Conservation (phyloP, 2,888 invertebrate species). For the Hemistola chrysoprasaria region DNA sequence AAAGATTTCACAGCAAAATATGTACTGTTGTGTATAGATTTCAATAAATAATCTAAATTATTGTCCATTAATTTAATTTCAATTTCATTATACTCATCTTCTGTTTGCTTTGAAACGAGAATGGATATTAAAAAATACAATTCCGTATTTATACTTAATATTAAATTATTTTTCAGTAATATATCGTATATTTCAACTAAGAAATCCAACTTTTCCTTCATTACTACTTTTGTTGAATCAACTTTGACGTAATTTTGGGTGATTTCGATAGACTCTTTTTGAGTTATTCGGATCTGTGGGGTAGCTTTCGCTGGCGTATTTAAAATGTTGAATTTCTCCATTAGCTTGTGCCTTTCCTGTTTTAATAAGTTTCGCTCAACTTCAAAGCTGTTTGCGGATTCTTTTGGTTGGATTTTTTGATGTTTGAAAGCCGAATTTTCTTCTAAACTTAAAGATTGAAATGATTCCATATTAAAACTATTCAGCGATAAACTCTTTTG, state of each 20-base stretch:
- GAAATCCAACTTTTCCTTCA: slow-evolving; percentile 76
- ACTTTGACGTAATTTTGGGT: slow-evolving; percentile 57
- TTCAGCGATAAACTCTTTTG: slow-evolving; percentile 62
- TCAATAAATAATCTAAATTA: slow-evolving; percentile 59
- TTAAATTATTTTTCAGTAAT: slow-evolving; percentile 82
- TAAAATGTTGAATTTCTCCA: slow-evolving; percentile 72
- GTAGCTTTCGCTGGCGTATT: slow-evolving; percentile 45
- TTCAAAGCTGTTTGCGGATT: slow-evolving; percentile 56
- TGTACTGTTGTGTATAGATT: slow-evolving; percentile 85
- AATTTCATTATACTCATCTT: slow-evolving; percentile 49
- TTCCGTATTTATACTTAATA: slow-evolving; percentile 85
- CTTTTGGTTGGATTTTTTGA: slow-evolving; percentile 55
- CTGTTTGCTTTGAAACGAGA: slow-evolving; percentile 75
- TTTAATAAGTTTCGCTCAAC: slow-evolving; percentile 67
- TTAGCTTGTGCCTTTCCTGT: slow-evolving; percentile 67
- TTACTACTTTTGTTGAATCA: slow-evolving; percentile 66
- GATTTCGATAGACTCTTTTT: slow-evolving; percentile 49
- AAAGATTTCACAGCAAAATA: slow-evolving; percentile 88
- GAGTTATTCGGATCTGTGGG: slow-evolving; percentile 60
- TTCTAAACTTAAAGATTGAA: slow-evolving; percentile 54
- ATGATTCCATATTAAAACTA: slow-evolving; percentile 60
- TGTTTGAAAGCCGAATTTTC: slow-evolving; percentile 66
- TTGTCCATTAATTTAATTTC: slow-evolving; percentile 44
- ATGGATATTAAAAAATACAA: slow-evolving; percentile 87
- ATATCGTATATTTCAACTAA: slow-evolving; percentile 81